Percentiles rank a stretch among this genome's conserved stretches.
Evolutionary conservation across 2,888 invertebrate species (phyloP).

Genomic region (Tenodera sinensis): DNA sequence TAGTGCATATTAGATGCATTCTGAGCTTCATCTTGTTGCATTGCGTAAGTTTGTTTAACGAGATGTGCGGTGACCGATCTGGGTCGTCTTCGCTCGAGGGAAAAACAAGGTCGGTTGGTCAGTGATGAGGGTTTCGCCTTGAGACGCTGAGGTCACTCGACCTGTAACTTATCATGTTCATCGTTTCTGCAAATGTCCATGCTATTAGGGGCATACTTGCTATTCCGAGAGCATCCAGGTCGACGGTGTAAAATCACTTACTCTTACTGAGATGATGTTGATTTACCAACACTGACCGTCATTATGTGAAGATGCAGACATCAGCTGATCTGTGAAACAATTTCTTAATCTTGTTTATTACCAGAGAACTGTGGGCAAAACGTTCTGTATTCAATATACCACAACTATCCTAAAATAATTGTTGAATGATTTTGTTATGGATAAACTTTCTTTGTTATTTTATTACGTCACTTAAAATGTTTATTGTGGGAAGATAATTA

Average conservation of each 20-base stretch:
- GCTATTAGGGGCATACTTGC: neutral
- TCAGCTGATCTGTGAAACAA: too few species aligned
- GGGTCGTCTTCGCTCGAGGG: neutral
- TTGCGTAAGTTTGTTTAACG: neutral
- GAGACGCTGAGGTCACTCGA: neutral
- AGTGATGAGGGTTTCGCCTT: neutral
- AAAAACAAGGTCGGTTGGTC: neutral
- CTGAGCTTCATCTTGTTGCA: neutral
- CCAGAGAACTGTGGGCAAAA: too few species aligned
- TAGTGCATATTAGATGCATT: neutral
- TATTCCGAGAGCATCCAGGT: neutral
- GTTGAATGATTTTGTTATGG: too few species aligned
- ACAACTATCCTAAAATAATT: too few species aligned
- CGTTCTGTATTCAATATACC: too few species aligned
- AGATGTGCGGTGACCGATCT: neutral
- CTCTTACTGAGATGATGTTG: neutral
- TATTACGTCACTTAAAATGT: too few species aligned
- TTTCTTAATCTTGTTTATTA: too few species aligned
- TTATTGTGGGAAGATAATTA: too few species aligned
- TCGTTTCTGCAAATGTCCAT: neutral
- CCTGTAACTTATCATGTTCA: neutral
- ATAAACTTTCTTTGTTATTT: too few species aligned
- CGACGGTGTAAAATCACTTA: neutral
- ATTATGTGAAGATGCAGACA: too few species aligned
- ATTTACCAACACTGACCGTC: neutral